Base-by-base conservation (phyloP, 30 jellyfish, hydroid and myxozoan species). In the Clytia hemisphaerica region DNA sequence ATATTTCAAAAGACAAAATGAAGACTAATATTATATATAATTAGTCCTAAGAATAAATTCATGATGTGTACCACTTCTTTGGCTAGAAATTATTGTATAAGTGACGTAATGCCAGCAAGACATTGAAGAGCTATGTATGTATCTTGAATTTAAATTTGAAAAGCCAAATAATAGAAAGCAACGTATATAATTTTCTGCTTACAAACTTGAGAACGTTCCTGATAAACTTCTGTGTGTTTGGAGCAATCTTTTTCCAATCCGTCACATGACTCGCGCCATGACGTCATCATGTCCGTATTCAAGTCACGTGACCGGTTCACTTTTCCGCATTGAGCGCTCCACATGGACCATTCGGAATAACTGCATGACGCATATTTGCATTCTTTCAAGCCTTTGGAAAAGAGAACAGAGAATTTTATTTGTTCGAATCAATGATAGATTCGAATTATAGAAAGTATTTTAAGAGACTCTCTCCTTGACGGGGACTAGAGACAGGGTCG, bases 341-440 rank as follows among this genome's bases (percentile, higher is more conserved):
- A 80, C 1, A 80, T 28, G 4, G 85, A 68, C 93, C 93, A 80
- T 36, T 68, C 85, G 61, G 58, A 34, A 72, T 80, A 80, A 10
- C 55, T 58, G 67, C 93, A 80, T 57, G 30, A 25, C 15, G 33
- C 70, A 57, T 28, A 57, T 57, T 57, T n/a, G 49, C 70, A 57
- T 4, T 12, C 42, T 21, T 31, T 26, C 0, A 12, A 16, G 19
- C 54, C 54, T n/a, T n/a, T 42, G 54, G 19, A 42, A 42, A 0
- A 42, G 54, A 42, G 19, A 42, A 12, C 19, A 21, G 19, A 42
- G 19, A 12, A 42, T 12, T 42, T 42, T 42, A 42, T 42, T 12
- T 0, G 19, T 0, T 12, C 19, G 19, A 42, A 42, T 7, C 53
- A 10, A 42, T 12, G 19, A 42, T 42, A 21, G 19, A 12, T 12